Evolutionary conservation across 2,888 invertebrate species (phyloP).

Genomic region (Leptopilina drosophilae): DNA sequence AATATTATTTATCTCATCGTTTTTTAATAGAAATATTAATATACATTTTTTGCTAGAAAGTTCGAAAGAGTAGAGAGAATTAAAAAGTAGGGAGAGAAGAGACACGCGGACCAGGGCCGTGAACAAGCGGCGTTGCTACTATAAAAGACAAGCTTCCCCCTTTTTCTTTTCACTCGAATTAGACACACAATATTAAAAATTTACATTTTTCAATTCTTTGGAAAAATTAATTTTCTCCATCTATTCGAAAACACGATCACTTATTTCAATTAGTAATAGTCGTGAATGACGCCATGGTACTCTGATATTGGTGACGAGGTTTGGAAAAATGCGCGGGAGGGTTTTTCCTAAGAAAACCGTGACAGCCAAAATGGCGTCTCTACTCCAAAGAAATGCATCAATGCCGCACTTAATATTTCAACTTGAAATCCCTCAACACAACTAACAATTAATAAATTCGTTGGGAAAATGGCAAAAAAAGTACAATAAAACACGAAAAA

Average conservation of each 20-base stretch:
- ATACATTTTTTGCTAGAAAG: slow-evolving; percentile 73
- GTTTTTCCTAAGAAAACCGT: slow-evolving; percentile 59
- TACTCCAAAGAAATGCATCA: slow-evolving; percentile 7
- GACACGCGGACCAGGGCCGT: slow-evolving; percentile 48
- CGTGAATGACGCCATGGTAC: slow-evolving; percentile 59
- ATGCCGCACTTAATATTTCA: slow-evolving; percentile 31
- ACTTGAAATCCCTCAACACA: not conserved
- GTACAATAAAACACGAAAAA: too few relatives aligned
- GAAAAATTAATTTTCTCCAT: not conserved
- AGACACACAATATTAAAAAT: too few relatives aligned
- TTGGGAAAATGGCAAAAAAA: too few relatives aligned
- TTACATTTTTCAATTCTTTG: too few relatives aligned
- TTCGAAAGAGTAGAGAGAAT: slow-evolving; percentile 53
- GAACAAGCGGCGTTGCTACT: slow-evolving; percentile 37
- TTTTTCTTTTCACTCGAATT: slow-evolving; percentile 4
- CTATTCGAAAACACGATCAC: not conserved
- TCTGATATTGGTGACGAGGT: slow-evolving; percentile 48
- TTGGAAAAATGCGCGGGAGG: slow-evolving; percentile 74
- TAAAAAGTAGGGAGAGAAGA: slow-evolving; percentile 53
- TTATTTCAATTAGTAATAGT: slow-evolving; percentile 16
- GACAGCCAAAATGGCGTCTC: slow-evolving; percentile 66
- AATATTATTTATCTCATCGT: not conserved
- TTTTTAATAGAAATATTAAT: too few relatives aligned
- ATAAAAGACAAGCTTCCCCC: slow-evolving; percentile 59
- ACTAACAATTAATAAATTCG: not conserved